Conservation (phyloP, 2,113 vertebrate species). For the Cyrtonyx montezumae region DNA sequence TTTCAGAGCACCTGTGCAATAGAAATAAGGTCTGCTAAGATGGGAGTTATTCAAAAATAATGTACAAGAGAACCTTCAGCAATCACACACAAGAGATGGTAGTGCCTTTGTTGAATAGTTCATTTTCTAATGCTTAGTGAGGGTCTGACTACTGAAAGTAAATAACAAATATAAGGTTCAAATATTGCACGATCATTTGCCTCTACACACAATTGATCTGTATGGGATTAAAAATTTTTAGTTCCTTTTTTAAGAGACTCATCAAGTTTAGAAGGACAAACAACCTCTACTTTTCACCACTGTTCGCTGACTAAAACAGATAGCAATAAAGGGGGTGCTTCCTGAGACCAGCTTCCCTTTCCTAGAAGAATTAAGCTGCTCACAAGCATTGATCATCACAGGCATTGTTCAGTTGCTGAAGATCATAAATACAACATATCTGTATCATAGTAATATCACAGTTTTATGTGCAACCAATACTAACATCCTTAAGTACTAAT, state of each 20-base stretch:
- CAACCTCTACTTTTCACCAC: not conserved
- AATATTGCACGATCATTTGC: not conserved
- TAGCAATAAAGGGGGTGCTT: not conserved
- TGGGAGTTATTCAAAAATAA: not conserved
- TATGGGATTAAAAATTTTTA: not conserved
- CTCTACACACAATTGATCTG: not conserved
- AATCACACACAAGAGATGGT: not conserved
- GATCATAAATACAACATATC: not conserved
- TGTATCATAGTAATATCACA: not conserved
- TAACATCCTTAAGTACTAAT: not conserved
- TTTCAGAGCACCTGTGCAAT: not conserved
- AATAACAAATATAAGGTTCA: not conserved
- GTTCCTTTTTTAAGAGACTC: not conserved
- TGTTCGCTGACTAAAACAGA: not conserved
- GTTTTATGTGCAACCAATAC: not conserved
- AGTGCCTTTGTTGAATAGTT: not conserved
- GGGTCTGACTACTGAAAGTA: not conserved
- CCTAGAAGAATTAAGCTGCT: not conserved
- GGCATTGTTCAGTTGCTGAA: rapidly evolving
- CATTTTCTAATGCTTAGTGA: not conserved
- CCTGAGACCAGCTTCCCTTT: not conserved
- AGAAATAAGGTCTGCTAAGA: not conserved
- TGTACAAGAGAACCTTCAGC: not conserved
- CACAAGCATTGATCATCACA: not conserved
- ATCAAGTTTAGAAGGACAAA: not conserved